A percentile compares a stretch with the other conserved stretches of the same genome.
Conservation (phyloP, 2,113 vertebrate genomes). For the Microcebus jonahi region DNA sequence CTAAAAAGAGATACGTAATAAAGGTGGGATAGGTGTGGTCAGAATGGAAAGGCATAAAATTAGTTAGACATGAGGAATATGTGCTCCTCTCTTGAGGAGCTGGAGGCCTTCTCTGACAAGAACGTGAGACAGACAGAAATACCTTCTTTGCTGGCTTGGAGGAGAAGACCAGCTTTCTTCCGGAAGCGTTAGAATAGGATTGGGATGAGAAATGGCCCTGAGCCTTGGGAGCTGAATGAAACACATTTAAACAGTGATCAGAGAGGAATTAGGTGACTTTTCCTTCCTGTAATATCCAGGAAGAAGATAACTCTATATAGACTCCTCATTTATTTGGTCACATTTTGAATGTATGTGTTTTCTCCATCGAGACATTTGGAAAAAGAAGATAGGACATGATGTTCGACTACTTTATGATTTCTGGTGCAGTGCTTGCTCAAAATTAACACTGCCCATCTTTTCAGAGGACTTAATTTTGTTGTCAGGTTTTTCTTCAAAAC, state of each 20-base stretch:
- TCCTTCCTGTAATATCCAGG: not conserved
- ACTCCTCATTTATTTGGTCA: slow-evolving; percentile 8
- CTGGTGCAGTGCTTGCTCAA: not conserved
- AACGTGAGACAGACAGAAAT: not conserved
- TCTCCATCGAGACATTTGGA: not conserved
- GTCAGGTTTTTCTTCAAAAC: slow-evolving; percentile 49
- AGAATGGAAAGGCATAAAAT: not conserved
- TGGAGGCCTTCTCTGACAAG: not conserved
- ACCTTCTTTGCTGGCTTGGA: not conserved
- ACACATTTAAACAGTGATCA: not conserved
- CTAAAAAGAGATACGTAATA: not conserved
- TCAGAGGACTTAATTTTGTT: slow-evolving; percentile 60
- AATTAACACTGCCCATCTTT: slow-evolving; percentile 37
- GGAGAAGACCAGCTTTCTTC: not conserved
- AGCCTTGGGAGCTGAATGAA: not conserved
- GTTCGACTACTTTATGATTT: slow-evolving; percentile 40
- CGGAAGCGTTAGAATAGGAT: not conserved
- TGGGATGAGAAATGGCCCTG: not conserved
- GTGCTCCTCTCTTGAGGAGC: not conserved
- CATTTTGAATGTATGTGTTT: not conserved
- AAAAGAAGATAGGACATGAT: slow-evolving; percentile 37
- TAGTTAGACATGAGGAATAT: not conserved
- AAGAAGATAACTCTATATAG: not conserved
- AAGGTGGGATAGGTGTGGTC: not conserved
- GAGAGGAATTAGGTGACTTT: slow-evolving; percentile 14